Base-by-base conservation (phyloP, 2,888 invertebrate species). In the Sisyra terminalis region DNA sequence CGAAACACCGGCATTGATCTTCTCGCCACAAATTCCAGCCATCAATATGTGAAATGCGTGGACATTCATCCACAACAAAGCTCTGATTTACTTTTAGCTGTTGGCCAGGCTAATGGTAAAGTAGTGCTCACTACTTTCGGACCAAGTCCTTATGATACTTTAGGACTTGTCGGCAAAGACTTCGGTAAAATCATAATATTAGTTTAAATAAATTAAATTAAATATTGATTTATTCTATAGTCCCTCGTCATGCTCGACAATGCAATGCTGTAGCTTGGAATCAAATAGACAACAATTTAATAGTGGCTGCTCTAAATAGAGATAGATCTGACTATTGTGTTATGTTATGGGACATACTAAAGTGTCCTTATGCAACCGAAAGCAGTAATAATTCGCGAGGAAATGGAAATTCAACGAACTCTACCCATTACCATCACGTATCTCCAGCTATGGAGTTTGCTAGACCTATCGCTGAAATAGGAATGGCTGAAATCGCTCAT, bases 181-280 rank as follows among this genome's bases (percentile, higher is more conserved):
- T 75, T 88, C 57, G 71, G 86, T 84, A 61, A 24, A n/a, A n/a
- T n/a, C n/a, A n/a, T n/a, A n/a, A n/a, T n/a, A n/a, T n/a, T n/a
- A n/a, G n/a, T n/a, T n/a, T n/a, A n/a, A n/a, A 13, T 36, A 36
- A 36, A 7, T 14, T 36, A 36, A 40, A 29, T 39, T 44, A 15
- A 13, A 17, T 6, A 17, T 24, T 10, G 24, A 29, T 14, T n/a
- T n/a, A n/a, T n/a, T n/a, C n/a, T n/a, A n/a, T n/a, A 89, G 90
- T 78, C 43, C 84, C 90, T 0, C 78, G 84, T 42, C 85, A 88
- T 59, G 74, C 82, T 9, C 67, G 94, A 7, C 80, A 84, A 48
- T 93, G 93, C 57, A 85, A 88, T 52, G 76, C 82, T 1, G 72
- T 96, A 10, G 74, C 84, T 24, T 94, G 93, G 92, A 90, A 86